Evolutionary conservation across 2,888 invertebrate species (phyloP).

Genomic region (Eulithis testata): DNA sequence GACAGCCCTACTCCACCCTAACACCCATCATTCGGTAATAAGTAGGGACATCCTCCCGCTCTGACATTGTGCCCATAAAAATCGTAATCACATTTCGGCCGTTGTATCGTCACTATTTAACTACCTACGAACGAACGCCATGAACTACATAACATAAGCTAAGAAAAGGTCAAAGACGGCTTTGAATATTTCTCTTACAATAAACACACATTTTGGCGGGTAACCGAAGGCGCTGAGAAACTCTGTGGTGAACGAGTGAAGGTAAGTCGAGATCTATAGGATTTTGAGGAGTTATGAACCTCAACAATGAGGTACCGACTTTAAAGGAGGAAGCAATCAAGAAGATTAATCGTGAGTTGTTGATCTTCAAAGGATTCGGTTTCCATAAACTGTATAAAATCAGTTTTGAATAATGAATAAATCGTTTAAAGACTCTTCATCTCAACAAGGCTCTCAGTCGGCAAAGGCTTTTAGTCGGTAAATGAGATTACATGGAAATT

Average conservation of each 20-base stretch:
- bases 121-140: conserved; percentile 1
- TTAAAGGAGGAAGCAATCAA: too few relatives aligned
- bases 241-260: neutral
- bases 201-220: too few relatives aligned
- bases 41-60: conserved; percentile 54
- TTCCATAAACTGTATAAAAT: too few relatives aligned
- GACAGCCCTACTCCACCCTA: conserved; percentile 47
- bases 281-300: too few relatives aligned
- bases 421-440: conserved; percentile 2
- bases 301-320: too few relatives aligned
- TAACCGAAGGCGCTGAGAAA: neutral
- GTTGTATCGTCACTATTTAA: conserved; percentile 17
- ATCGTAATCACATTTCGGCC: conserved; percentile 41
- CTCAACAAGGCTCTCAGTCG: conserved; percentile 8
- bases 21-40: conserved; percentile 49
- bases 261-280: too few relatives aligned
- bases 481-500: conserved; percentile 24
- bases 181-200: neutral
- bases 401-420: neutral
- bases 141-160: conserved; percentile 2
- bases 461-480: conserved; percentile 27
- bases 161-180: neutral
- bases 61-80: conserved; percentile 43
- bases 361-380: too few relatives aligned
- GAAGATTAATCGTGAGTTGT: too few relatives aligned